Evolutionary conservation across 1,140 invertebrate genomes (phyloP).

Genomic region (Zaprionus ghesquierei): DNA sequence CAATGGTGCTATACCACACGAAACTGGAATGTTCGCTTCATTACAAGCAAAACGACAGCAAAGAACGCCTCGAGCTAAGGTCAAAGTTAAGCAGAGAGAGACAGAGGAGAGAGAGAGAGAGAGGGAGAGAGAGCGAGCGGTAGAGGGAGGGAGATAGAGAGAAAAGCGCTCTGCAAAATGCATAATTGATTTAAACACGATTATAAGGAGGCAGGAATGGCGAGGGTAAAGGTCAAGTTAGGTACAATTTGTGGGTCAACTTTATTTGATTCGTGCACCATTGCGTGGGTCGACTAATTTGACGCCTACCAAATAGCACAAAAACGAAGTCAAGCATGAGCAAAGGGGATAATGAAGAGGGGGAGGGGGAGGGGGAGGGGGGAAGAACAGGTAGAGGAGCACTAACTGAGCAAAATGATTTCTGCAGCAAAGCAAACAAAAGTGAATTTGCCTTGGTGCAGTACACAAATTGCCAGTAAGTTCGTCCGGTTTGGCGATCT

Average conservation of each 20-base stretch:
- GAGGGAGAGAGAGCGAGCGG: background rate
- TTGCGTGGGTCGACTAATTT: constrained; percentile 72
- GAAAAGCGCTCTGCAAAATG: constrained; percentile 66
- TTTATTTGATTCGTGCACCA: constrained; percentile 78
- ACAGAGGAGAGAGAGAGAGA: background rate
- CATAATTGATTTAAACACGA: constrained; percentile 81
- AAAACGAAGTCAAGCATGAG: constrained; percentile 36
- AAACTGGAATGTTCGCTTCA: constrained; percentile 73
- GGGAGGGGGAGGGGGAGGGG: background rate
- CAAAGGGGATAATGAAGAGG: no score
- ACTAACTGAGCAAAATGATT: constrained; percentile 6
- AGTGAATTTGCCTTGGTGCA: constrained; percentile 74
- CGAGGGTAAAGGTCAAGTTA: constrained; percentile 73
- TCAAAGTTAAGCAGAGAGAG: constrained; percentile 68
- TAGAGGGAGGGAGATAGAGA: background rate
- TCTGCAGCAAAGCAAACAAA: constrained; percentile 65
- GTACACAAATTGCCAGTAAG: constrained; percentile 54
- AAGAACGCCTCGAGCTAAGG: constrained; percentile 73
- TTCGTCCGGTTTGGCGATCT: constrained; percentile 56
- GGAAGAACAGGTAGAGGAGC: background rate
- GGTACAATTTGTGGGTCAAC: constrained; percentile 80
- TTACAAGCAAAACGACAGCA: constrained; percentile 53
- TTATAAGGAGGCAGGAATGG: constrained; percentile 9
- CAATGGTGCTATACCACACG: constrained; percentile 49
- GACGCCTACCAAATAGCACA: constrained; percentile 59